Base-by-base conservation (phyloP, 2,113 vertebrate species). In the Microcebus lehilahytsara region DNA sequence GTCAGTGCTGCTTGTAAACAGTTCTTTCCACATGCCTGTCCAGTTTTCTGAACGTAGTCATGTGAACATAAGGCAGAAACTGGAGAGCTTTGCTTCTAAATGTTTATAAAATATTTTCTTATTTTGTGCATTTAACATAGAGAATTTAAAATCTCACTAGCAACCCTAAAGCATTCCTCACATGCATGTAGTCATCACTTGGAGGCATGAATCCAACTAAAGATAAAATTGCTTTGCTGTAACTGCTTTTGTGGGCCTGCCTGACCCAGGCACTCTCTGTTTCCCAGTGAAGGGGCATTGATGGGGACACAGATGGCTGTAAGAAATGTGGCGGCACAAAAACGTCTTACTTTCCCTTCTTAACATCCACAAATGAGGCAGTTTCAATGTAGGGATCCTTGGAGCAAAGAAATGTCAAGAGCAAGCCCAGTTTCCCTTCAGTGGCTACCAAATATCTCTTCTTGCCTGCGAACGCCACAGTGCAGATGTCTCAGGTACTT, bases 51-150 rank as follows among this genome's bases (percentile, higher is more conserved):
- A 96, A 85, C 67, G 14, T 78, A 85, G 34, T 88, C 85, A 53
- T 13, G 16, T 40, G 34, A 30, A 9, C 37, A 3, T 93, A 91
- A 46, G 30, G 40, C 13, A 89, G 62, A 81, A 93, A 30, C 60
- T 16, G 40, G 79, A 79, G 96, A 91, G 62, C 67, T 95, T 77
- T 95, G 53, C 74, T 85, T 72, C 93, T 95, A 95, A n/a, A 19
- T 94, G 80, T 97, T 96, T 93, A 92, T 95, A 89, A 77, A 42
- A n/a, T 46, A 19, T 67, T 81, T 87, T 6, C 83, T 97, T 94
- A 58, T 8, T 22, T 58, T 58, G 7, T 22, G 20, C 88, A 85
- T 97, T 78, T 2, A 66, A 42, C 58, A 42, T 20, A 30, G 74
- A 85, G 25, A 79, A 94, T 77, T 95, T 77, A 95, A 69, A 67